These are phyloP conservation scores for Mimas tiliae DNA, from an alignment of 2,888 invertebrate species.

Conservation along the genomic window DNA sequence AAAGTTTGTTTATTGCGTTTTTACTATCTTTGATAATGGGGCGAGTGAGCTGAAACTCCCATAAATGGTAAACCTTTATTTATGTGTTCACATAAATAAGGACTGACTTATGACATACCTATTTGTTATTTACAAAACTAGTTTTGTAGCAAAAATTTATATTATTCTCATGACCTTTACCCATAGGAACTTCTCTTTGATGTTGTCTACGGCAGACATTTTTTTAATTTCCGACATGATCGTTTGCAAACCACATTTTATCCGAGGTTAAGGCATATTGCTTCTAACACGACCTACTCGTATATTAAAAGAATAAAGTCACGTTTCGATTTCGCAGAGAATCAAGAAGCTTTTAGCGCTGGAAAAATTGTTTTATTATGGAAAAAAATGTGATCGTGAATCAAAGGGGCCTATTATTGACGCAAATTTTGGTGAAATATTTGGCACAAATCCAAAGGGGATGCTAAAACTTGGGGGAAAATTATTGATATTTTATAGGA, in stretches of 20 bases:
- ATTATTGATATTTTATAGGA: not conserved
- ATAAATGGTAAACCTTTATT: conserved; percentile 15
- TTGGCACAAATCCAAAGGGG: conserved; percentile 49
- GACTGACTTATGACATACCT: not conserved
- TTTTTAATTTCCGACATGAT: conserved; percentile 7
- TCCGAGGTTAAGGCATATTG: conserved; percentile 14
- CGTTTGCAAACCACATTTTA: conserved; percentile 4
- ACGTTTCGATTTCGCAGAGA: conserved; percentile 30
- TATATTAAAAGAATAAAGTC: conserved; percentile 22
- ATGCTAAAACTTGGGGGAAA: conserved; percentile 45
- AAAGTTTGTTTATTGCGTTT: conserved; percentile 28
- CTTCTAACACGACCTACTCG: not conserved
- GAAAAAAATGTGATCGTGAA: conserved; percentile 44
- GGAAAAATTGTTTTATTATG: conserved; percentile 41
- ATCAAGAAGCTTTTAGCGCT: conserved; percentile 37
- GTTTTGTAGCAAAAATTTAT: not conserved
- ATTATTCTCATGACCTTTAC: not conserved
- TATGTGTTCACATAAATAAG: not conserved
- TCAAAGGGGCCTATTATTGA: conserved; percentile 47
- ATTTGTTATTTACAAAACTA: not conserved
- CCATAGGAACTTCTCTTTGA: not conserved
- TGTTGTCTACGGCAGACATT: not conserved
- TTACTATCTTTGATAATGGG: conserved; percentile 27
- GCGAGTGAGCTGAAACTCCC: conserved; percentile 13
- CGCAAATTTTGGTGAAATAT: conserved; percentile 49